Evolutionary conservation across 1,140 invertebrate species (phyloP).

Genomic region (Himalopsyche phryganea): DNA sequence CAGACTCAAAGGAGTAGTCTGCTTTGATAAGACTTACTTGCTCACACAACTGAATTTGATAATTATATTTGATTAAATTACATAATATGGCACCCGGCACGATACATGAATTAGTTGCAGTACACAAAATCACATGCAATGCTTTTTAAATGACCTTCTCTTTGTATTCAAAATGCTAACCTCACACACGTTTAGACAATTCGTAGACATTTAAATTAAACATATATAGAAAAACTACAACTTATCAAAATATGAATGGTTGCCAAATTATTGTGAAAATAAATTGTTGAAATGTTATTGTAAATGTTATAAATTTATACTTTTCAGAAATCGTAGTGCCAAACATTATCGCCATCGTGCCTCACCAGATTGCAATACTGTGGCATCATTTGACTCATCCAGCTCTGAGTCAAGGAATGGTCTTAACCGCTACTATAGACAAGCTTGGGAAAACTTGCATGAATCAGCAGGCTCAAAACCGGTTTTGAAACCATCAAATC

Average conservation of each 20-base stretch:
- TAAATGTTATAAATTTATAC: slow-evolving; percentile 1
- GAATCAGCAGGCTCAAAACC: slow-evolving; percentile 68
- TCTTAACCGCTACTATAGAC: slow-evolving; percentile 78
- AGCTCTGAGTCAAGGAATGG: slow-evolving; percentile 78
- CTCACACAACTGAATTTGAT: neutral
- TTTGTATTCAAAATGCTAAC: neutral
- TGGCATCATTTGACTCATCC: slow-evolving; percentile 81
- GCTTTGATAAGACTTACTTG: neutral
- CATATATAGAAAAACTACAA: neutral
- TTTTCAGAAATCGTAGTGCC: slow-evolving; percentile 66
- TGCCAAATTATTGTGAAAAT: neutral
- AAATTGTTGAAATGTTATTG: neutral
- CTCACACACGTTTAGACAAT: no score
- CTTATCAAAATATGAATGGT: neutral
- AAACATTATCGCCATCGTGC: slow-evolving; percentile 83
- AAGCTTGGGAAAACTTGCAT: slow-evolving; percentile 89
- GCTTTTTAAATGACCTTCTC: neutral
- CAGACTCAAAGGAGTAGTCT: neutral
- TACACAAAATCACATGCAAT: slow-evolving; percentile 7
- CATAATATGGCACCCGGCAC: slow-evolving; percentile 12
- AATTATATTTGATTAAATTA: neutral
- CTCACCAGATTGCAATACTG: slow-evolving; percentile 84
- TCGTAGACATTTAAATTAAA: no score
- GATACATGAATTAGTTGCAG: slow-evolving; percentile 8
- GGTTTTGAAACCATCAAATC: slow-evolving; percentile 46